Conservation (phyloP, 1,140 invertebrate genomes). For the Chrysomallon squamiferum region DNA sequence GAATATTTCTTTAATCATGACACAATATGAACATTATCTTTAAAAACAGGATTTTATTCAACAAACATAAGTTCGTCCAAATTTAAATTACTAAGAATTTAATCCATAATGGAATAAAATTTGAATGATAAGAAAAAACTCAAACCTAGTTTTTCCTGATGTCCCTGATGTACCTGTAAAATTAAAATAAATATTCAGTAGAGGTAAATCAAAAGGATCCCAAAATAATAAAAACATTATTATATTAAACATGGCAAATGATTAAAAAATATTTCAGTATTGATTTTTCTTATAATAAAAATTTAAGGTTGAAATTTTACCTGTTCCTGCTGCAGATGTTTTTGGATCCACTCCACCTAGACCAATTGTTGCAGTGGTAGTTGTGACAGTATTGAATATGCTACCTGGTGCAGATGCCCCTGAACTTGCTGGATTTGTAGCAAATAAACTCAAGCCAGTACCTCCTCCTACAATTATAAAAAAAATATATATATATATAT, state of each 20-base stretch:
- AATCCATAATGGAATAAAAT: too few relatives aligned
- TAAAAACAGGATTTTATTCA: too few relatives aligned
- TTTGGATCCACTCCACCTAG: constrained; percentile 73
- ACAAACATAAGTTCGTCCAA: too few relatives aligned
- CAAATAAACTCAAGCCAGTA: constrained; percentile 1
- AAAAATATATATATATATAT: neutral
- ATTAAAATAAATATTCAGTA: constrained; percentile 2
- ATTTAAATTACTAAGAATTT: too few relatives aligned
- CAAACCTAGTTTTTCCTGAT: neutral
- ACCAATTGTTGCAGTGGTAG: constrained; percentile 65
- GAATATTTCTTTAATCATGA: too few relatives aligned
- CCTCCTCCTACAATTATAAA: neutral
- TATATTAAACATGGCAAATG: too few relatives aligned
- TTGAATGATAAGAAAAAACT: too few relatives aligned
- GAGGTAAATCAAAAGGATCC: too few relatives aligned
- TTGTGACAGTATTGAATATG: constrained; percentile 35
- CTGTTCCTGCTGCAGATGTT: constrained; percentile 48
- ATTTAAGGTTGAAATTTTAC: constrained; percentile 25
- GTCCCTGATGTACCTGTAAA: constrained; percentile 9
- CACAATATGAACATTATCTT: too few relatives aligned
- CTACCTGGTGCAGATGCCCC: neutral
- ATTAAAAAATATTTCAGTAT: too few relatives aligned
- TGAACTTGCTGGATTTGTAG: neutral
- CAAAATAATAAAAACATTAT: too few relatives aligned
- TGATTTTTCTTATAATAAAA: too few relatives aligned